These are phyloP conservation scores for Archaeoteleia sp. DNA, from an alignment of 2,888 invertebrate species.

Conservation along the genomic window DNA sequence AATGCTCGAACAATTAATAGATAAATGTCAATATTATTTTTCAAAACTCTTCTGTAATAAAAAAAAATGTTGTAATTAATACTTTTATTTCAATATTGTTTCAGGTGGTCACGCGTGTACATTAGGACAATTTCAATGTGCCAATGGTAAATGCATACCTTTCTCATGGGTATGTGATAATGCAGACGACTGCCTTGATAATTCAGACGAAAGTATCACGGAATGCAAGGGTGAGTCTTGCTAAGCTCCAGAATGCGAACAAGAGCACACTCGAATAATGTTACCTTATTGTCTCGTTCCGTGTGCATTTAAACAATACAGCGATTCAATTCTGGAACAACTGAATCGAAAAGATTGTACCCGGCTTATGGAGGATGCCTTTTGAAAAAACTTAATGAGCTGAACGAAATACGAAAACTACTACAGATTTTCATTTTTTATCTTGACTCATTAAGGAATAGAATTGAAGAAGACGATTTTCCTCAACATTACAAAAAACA, in stretches of 20 bases:
- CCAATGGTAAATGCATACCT: conserved; percentile 85
- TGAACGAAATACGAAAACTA: no score
- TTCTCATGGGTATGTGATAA: conserved; percentile 87
- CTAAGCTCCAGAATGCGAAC: conserved; percentile 12
- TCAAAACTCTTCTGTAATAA: no score
- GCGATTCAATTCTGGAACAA: conserved; percentile 13
- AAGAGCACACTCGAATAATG: conserved; percentile 17
- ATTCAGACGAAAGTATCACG: conserved; percentile 85
- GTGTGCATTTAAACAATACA: conserved; percentile 10
- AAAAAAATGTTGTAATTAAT: no score
- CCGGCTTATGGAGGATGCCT: no score
- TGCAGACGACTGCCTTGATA: conserved; percentile 86
- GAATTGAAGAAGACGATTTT: no score
- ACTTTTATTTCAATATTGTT: no score
- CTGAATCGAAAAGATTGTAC: conserved; percentile 11
- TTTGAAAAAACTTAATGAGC: no score
- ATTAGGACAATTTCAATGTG: conserved; percentile 85
- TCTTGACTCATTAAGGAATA: no score
- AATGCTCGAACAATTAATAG: no score
- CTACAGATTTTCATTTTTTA: no score
- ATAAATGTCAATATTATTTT: no score
- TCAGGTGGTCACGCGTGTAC: conserved; percentile 77
- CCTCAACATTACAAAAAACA: no score
- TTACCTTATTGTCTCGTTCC: conserved; percentile 11
- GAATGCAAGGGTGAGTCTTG: conserved; percentile 80